Conservation (phyloP, 2,797 vertebrate species). For the Synanceia verrucosa region DNA sequence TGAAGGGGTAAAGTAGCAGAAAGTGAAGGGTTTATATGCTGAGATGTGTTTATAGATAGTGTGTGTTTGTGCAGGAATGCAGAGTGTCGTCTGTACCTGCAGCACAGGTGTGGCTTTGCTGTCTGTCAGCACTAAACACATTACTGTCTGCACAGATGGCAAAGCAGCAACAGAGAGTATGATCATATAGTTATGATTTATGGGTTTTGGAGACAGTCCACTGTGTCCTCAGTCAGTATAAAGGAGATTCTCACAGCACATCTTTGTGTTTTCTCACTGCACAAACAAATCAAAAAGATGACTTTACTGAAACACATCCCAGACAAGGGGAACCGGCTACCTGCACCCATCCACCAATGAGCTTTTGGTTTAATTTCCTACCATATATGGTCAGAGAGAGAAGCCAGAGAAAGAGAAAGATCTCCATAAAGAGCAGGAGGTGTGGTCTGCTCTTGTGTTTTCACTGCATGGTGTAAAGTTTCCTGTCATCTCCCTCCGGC, state of each 20-base stretch:
- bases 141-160: not conserved
- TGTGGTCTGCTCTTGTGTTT: conserved; percentile 51
- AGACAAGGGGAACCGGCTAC: conserved; percentile 39
- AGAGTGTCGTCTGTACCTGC: conserved; percentile 60
- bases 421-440: conserved; percentile 45
- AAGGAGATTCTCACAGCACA: not conserved
- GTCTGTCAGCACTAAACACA: conserved; percentile 27
- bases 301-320: not conserved
- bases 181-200: not conserved
- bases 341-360: conserved; percentile 67
- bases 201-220: not conserved
- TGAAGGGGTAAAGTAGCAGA: not conserved
- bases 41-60: not conserved
- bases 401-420: conserved; percentile 28
- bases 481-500: conserved; percentile 57
- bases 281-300: not conserved
- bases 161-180: not conserved
- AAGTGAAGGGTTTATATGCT: not conserved
- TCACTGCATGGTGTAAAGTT: conserved; percentile 61
- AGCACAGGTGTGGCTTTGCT: conserved; percentile 45
- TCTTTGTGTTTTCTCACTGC: not conserved
- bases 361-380: conserved; percentile 55
- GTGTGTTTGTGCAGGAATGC: conserved; percentile 56
- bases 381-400: conserved; percentile 80
- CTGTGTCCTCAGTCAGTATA: not conserved